phyloP scores from a whole-genome alignment of 2,888 invertebrate species.

The Ecliptopera silaceata region DNA sequence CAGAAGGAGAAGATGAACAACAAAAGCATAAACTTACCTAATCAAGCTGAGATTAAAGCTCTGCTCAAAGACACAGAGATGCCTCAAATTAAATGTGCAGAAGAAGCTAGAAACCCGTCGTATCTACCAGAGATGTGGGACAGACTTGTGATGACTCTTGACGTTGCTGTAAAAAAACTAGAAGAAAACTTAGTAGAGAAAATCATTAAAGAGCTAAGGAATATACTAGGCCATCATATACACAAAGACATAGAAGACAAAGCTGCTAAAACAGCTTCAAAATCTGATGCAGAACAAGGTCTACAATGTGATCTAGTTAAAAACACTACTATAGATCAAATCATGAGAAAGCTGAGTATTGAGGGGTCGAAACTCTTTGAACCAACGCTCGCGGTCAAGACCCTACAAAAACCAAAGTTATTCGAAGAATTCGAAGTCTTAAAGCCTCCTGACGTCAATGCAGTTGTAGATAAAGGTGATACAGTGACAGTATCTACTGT shows the following conservation, averaged over 20 bases:
- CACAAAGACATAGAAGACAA: constrained; percentile 6
- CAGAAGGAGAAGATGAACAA: constrained; percentile 34
- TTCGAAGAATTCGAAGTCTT: constrained; percentile 50
- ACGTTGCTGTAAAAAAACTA: constrained; percentile 55
- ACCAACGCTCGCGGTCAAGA: constrained; percentile 14
- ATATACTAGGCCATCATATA: constrained; percentile 18
- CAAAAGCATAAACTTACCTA: constrained; percentile 50
- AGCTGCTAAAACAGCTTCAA: constrained; percentile 10
- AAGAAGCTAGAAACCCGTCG: constrained; percentile 43
- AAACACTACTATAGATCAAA: constrained; percentile 57
- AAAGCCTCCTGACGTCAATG: constrained; percentile 36
- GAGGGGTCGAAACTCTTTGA: constrained; percentile 36
- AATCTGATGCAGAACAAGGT: constrained; percentile 35
- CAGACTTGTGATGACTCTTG: constrained; percentile 52
- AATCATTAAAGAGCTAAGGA: constrained; percentile 57
- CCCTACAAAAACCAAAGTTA: constrained; percentile 39
- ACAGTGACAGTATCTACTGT: constrained; percentile 42
- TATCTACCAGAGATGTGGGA: constrained; percentile 59
- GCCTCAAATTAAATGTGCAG: constrained; percentile 41
- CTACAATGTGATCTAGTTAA: constrained; percentile 62
- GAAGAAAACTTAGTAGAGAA: constrained; percentile 60
- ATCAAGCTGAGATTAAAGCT: constrained; percentile 49
- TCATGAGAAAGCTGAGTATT: constrained; percentile 50
- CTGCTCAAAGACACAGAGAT: constrained; percentile 45
- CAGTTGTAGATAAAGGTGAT: constrained; percentile 40